Percentiles rank a stretch among this genome's conserved stretches.
phyloP scores from a whole-genome alignment of 2,888 invertebrate genomes.

The Drosophila borborema region DNA sequence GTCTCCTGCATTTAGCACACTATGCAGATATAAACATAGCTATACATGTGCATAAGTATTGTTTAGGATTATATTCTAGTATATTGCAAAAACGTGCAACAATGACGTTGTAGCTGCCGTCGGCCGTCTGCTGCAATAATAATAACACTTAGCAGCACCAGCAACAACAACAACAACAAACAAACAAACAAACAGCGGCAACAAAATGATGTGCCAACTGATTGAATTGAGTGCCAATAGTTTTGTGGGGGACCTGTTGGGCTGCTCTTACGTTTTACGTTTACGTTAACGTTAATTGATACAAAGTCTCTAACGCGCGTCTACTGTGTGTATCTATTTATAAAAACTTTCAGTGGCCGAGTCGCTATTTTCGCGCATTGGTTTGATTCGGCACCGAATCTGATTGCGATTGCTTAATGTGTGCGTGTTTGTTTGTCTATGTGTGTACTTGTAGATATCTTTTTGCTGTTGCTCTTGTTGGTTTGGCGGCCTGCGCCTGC shows the following conservation, averaged over 20 bases:
- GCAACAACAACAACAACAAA: conserved; percentile 21
- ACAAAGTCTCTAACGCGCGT: conserved; percentile 69
- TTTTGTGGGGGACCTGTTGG: conserved; percentile 37
- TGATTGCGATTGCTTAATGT: conserved; percentile 67
- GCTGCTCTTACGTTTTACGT: conserved; percentile 52
- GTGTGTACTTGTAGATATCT: conserved; percentile 22
- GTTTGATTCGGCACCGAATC: conserved; percentile 66
- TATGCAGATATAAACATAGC: conserved; percentile 9
- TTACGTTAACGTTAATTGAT: conserved; percentile 75
- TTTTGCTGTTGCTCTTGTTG: conserved; percentile 29
- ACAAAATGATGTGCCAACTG: conserved; percentile 70
- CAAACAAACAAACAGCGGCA: conserved; percentile 25
- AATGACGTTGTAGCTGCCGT: conserved; percentile 62
- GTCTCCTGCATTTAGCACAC: conserved; percentile 2
- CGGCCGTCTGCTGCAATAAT: conserved; percentile 46
- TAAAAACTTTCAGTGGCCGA: conserved; percentile 48
- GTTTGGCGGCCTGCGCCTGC: conserved; percentile 62
- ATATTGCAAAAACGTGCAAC: conserved; percentile 78
- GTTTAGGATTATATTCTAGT: conserved; percentile 48
- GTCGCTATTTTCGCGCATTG: conserved; percentile 75
- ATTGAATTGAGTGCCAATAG: conserved; percentile 58
- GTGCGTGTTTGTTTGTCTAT: conserved; percentile 10
- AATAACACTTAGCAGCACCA: conserved; percentile 38
- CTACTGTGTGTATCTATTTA: conserved; percentile 50
- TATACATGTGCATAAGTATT: conserved; percentile 9